Conservation (phyloP, 2,888 invertebrate genomes). For the Drosophila gaucha region DNA sequence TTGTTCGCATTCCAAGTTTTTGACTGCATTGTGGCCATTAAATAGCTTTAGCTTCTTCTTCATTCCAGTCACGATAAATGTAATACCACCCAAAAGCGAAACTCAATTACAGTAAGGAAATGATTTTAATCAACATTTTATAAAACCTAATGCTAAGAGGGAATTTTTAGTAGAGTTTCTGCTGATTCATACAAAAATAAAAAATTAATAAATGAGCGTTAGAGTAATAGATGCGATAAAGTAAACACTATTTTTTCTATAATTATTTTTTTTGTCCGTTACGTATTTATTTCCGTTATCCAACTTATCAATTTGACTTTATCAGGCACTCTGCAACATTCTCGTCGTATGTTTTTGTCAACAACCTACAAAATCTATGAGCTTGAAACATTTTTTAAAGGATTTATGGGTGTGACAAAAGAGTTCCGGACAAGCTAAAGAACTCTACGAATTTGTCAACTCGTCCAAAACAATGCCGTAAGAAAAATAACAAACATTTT, state of each 20-base stretch:
- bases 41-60: conserved; percentile 11
- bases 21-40: conserved; percentile 20
- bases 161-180: not conserved
- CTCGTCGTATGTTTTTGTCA: no score
- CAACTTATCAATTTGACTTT: not conserved
- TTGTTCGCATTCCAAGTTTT: conserved; percentile 32
- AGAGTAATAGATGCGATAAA: not conserved
- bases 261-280: not conserved
- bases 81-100: conserved; percentile 36
- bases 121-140: not conserved
- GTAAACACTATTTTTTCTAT: not conserved
- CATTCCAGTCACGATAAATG: conserved; percentile 40
- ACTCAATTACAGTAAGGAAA: conserved; percentile 15
- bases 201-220: not conserved
- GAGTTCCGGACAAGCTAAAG: not conserved
- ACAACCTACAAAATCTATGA: not conserved
- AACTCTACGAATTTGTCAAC: not conserved
- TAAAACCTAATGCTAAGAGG: not conserved
- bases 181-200: not conserved
- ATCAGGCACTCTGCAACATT: not conserved
- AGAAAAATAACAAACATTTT: not conserved
- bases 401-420: no score
- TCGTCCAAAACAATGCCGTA: not conserved
- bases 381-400: not conserved
- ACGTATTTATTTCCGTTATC: not conserved